Conservation (phyloP, 2,797 vertebrate species). For the Potorous gilbertii region DNA sequence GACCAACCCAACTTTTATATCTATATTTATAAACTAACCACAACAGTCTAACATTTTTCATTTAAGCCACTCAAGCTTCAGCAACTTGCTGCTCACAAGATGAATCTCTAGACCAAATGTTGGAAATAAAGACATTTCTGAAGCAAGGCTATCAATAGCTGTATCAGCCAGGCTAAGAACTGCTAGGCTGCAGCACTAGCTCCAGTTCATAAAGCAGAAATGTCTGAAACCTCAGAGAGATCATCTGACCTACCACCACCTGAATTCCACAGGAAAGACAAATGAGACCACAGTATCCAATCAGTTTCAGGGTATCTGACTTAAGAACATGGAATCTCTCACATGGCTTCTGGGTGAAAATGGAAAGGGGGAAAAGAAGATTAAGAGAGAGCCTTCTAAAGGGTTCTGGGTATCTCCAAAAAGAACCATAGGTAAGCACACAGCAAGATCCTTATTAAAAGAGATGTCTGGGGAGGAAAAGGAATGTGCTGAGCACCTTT, state of each 20-base stretch:
- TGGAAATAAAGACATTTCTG: constrained; percentile 31
- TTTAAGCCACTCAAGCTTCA: not conserved
- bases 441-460: constrained; percentile 42
- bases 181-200: constrained; percentile 29
- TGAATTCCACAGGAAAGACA: constrained; percentile 36
- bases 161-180: constrained; percentile 13
- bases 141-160: not conserved
- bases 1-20: not conserved
- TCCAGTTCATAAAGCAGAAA: not conserved
- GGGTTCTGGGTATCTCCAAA: constrained; percentile 24
- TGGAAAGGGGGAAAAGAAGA: not conserved
- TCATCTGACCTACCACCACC: constrained; percentile 5
- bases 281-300: constrained; percentile 41
- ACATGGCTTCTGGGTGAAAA: constrained; percentile 31
- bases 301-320: constrained; percentile 48
- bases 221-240: constrained; percentile 46
- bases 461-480: constrained; percentile 38
- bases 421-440: constrained; percentile 45
- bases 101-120: not conserved
- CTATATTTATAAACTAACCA: constrained; percentile 10
- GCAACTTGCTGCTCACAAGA: constrained; percentile 36
- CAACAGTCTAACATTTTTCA: not conserved
- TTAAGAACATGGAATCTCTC: constrained; percentile 55
- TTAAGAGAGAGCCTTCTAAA: constrained; percentile 61
- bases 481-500: constrained; percentile 36